Evolutionary conservation across 2,113 vertebrate species (phyloP), one percentile per base, ranked within the genome.

Genomic region (Caretta caretta): DNA sequence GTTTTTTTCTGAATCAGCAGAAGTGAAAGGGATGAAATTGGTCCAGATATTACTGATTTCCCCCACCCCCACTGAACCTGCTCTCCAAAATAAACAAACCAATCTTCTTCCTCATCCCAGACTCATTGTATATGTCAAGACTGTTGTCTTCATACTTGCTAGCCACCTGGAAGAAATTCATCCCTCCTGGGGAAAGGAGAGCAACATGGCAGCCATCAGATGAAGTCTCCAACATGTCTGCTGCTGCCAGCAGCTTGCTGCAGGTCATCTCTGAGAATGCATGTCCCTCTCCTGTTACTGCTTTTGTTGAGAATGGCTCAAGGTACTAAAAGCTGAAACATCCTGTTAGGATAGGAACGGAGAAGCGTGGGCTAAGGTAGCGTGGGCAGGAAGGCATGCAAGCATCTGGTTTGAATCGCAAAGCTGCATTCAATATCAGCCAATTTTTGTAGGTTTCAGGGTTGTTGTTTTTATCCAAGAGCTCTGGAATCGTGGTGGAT

Each of bases 341-440:
- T 97, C 97, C 96, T 97, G 96, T 93, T 94, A 84, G 94, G 93
- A 90, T 92, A 80, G 96, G 95, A 96, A 46, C 0, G 25, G 96
- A 86, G 96, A 96, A 84, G 91, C 96, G 97, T 96, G 95, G 96
- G 96, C 29, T 97, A 97, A 97, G 97, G 96, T 94, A 96, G 96
- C 87, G 96, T 98, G 97, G 98, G 97, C 96, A 98, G 97, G 93
- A 95, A 97, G 95, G 96, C 96, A 98, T 97, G 97, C 94, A 48
- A 97, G 97, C 93, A 97, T 98, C 97, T 97, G 96, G 95, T 96
- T 98, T 98, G 96, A 97, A 98, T 93, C 96, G 95, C 84, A 97
- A 91, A 11, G 4, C 80, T 95, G 91, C 53, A 53, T 35, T 91
- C 83, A 35, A 1, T 90, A 96, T 91, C 92, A 96, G 93, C 95